Percentiles rank a stretch among this genome's conserved stretches.
Evolutionary conservation across 2,113 vertebrate genomes (phyloP).

Genomic region (Sinosuthora webbiana): DNA sequence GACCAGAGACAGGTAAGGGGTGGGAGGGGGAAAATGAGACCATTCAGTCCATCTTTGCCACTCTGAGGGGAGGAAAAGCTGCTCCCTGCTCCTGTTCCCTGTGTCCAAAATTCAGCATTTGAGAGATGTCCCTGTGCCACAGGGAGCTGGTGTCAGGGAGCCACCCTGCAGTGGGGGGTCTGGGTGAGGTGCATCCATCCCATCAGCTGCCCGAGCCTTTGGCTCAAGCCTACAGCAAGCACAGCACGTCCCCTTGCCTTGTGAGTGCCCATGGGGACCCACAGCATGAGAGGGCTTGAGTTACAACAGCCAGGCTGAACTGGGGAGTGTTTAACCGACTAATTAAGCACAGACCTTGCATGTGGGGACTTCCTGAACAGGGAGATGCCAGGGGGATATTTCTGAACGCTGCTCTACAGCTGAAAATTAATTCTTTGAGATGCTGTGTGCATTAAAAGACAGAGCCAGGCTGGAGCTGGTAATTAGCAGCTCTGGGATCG

Average conservation of each 20-base stretch:
- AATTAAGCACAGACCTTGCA: neutral
- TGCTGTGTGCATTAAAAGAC: neutral
- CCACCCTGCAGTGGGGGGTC: fast-evolving
- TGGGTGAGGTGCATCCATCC: fast-evolving
- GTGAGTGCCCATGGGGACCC: neutral
- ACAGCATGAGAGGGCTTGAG: neutral
- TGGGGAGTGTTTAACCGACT: neutral
- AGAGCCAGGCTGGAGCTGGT: neutral
- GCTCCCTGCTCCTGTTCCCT: neutral
- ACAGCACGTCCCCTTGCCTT: neutral
- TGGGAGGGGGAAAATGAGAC: neutral
- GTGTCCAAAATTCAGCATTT: fast-evolving
- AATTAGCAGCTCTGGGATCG: conserved; percentile 7
- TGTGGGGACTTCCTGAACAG: neutral
- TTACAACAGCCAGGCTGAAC: neutral
- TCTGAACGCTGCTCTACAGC: neutral
- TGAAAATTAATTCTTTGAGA: conserved; percentile 10
- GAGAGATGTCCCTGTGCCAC: neutral
- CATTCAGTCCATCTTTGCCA: neutral
- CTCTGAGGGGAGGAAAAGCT: neutral
- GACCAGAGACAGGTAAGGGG: neutral
- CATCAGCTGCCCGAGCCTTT: fast-evolving
- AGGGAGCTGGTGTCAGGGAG: neutral
- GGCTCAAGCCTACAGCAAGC: neutral
- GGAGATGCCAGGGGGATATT: neutral